A percentile compares a stretch with the other conserved stretches of the same genome.
phyloP scores from a whole-genome alignment of 2,888 invertebrate genomes.

The Cabera pusaria region DNA sequence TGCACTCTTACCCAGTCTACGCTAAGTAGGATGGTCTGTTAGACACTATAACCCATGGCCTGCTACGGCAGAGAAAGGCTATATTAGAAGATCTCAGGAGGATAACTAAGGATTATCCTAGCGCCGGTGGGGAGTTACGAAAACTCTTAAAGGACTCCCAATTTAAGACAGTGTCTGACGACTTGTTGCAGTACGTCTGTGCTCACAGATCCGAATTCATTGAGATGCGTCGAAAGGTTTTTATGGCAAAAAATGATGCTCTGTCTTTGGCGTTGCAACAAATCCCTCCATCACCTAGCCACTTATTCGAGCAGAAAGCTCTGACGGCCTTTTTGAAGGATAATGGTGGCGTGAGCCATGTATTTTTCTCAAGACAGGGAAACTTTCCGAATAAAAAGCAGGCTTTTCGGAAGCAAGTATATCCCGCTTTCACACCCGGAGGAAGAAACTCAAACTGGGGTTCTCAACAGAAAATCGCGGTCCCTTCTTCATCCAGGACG shows the following conservation, averaged over 20 bases:
- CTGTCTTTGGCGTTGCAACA: background rate
- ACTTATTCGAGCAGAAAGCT: background rate
- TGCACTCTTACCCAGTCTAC: background rate
- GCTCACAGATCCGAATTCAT: background rate
- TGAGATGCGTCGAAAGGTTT: background rate
- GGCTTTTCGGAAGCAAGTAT: too few relatives aligned
- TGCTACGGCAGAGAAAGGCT: background rate
- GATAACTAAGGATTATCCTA: background rate
- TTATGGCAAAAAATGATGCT: background rate
- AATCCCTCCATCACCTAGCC: background rate
- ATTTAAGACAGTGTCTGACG: background rate
- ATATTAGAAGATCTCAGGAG: background rate
- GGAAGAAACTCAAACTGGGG: too few relatives aligned
- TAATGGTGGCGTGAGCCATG: background rate
- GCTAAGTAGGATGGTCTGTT: background rate
- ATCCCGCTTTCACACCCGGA: too few relatives aligned
- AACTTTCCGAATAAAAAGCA: too few relatives aligned
- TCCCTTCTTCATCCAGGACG: too few relatives aligned
- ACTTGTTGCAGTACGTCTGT: conserved; percentile 1
- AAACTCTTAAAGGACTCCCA: background rate
- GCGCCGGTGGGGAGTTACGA: background rate
- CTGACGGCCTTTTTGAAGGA: background rate
- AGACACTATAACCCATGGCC: background rate
- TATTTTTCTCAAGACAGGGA: too few relatives aligned
- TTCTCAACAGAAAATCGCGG: too few relatives aligned